phyloP scores from a whole-genome alignment of 2,797 vertebrate species.

The Gobio occitaniae region DNA sequence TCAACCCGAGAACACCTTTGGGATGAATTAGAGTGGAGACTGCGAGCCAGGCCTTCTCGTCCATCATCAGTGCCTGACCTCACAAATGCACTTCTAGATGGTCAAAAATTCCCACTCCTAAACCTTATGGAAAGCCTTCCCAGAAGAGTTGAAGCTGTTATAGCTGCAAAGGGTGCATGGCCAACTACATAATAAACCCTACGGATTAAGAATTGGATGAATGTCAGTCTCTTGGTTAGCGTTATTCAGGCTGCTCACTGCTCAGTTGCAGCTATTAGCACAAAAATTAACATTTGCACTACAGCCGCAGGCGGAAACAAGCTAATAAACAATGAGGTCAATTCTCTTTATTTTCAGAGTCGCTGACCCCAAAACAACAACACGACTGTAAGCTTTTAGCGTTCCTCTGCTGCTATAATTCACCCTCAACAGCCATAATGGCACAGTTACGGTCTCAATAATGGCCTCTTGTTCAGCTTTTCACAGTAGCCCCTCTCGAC shows the following conservation, averaged over 20 bases:
- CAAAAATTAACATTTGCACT: constrained; percentile 26
- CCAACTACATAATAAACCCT: too few species aligned
- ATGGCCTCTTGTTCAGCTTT: constrained; percentile 38
- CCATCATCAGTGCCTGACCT: too few species aligned
- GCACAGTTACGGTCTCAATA: constrained; percentile 57
- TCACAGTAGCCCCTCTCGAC: constrained; percentile 3
- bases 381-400: constrained; percentile 45
- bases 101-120: too few species aligned
- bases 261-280: constrained; percentile 9
- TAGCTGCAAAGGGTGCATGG: too few species aligned
- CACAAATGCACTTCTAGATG: too few species aligned
- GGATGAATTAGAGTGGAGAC: too few species aligned
- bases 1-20: too few species aligned
- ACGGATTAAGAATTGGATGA: too few species aligned
- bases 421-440: constrained; percentile 51
- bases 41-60: too few species aligned
- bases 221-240: background rate
- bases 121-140: too few species aligned
- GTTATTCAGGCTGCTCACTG: constrained; percentile 8
- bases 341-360: constrained; percentile 43
- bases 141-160: too few species aligned
- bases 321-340: constrained; percentile 43
- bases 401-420: constrained; percentile 51
- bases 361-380: constrained; percentile 41
- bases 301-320: constrained; percentile 10